Evolutionary conservation across 37 sponge, comb jelly and placozoan species (phyloP).

Genomic region (Trichoplax adhaerens): DNA sequence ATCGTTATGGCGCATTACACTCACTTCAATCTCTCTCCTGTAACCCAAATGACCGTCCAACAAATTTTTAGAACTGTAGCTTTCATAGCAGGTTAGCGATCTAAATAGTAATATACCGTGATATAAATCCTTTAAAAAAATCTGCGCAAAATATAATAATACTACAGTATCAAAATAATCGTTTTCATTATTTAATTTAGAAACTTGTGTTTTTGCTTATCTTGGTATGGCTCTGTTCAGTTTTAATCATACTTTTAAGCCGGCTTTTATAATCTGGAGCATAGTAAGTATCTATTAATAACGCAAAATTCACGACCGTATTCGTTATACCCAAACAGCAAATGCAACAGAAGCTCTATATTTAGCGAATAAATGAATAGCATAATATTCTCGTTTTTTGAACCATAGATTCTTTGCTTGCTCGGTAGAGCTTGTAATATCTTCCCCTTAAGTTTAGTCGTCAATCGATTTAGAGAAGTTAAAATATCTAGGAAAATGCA

Average conservation of each 20-base stretch:
- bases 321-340: too few relatives aligned
- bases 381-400: too few relatives aligned
- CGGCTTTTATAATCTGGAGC: slow-evolving; percentile 72
- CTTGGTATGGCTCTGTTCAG: slow-evolving; percentile 82
- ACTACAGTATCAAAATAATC: background rate
- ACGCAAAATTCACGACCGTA: too few relatives aligned
- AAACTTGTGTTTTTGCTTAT: slow-evolving; percentile 87
- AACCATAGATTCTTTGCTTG: slow-evolving; percentile 35
- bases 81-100: slow-evolving; percentile 60
- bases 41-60: slow-evolving; percentile 78
- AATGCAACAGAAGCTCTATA: too few relatives aligned
- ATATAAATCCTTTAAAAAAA: background rate
- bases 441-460: slow-evolving; percentile 55
- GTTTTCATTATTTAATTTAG: slow-evolving; percentile 16
- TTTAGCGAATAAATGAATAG: too few relatives aligned
- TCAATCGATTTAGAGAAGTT: slow-evolving; percentile 54
- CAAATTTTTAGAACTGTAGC: slow-evolving; percentile 64
- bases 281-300: slow-evolving; percentile 27
- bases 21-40: slow-evolving; percentile 79
- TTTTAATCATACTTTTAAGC: slow-evolving; percentile 45
- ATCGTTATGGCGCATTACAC: slow-evolving; percentile 96
- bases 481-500: slow-evolving; percentile 62
- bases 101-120: background rate
- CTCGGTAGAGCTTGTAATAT: slow-evolving; percentile 76
- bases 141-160: background rate